Base-by-base conservation (phyloP, 2,888 invertebrate genomes). In the Limenitis arthemis region DNA sequence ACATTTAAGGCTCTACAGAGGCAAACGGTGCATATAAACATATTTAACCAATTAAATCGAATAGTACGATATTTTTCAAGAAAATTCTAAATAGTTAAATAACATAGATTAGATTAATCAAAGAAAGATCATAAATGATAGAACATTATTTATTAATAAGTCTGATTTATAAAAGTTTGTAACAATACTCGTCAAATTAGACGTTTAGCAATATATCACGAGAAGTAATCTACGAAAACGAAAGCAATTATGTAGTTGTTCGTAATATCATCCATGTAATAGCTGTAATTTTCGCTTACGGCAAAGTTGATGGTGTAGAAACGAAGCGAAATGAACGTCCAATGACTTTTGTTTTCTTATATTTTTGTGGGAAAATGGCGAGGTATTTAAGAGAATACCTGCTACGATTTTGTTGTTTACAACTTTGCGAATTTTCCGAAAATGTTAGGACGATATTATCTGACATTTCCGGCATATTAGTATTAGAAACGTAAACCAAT, bases 321-420 rank as follows among this genome's bases (percentile, higher is more conserved):
- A 77, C 73, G 66, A 62, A 72, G 65, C 71, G 70, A 79, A 82
- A 83, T 83, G 79, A 82, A 77, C 80, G 75, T 70, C 70, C 73
- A 67, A 81, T 82, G 82, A 83, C 80, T 83, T 75, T 81, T 75
- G 69, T 66, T 80, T 80, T 77, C 72, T 70, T 70, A 68, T 74
- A 72, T 77, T 77, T 73, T 73, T 77, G 72, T 73, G 75, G 72
- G 38, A 54, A 67, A 66, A 66, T 70, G 74, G 77, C 72, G 64
- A 66, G 61, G 56, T 53, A 66, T 65, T 67, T 66, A 69, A 68
- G 20, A 29, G 32, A 34, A 44, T 34, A 51, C 40, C 34, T 34
- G 20, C 29, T 37, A 36, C 46, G 9, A 46, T 9, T 46, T 46
- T 20, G 6, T 31, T 46, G 8, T 30, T 5, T 36, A 36, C 8